phyloP scores from a whole-genome alignment of 2,113 vertebrate species.

The Gambusia affinis region DNA sequence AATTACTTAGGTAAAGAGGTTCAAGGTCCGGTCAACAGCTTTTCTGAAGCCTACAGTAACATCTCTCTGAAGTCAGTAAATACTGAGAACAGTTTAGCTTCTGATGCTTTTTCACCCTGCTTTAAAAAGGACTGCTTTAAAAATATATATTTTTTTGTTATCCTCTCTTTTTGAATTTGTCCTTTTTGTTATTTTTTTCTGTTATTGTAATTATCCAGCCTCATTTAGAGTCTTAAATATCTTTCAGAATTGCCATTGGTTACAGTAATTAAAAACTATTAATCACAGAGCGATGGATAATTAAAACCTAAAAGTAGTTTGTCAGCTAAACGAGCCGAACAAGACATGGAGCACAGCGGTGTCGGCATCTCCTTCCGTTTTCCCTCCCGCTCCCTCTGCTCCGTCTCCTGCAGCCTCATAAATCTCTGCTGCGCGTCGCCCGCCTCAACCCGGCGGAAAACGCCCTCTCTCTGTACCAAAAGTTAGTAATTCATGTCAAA shows the following conservation, averaged over 20 bases:
- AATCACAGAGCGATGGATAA: conserved; percentile 70
- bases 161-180: conserved; percentile 1
- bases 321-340: conserved; percentile 69
- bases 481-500: no score
- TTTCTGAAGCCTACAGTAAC: conserved; percentile 9
- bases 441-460: no score
- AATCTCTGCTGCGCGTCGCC: no score
- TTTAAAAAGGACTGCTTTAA: conserved; percentile 5
- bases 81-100: neutral
- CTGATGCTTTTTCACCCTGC: neutral
- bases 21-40: conserved; percentile 56
- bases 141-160: conserved; percentile 1
- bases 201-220: conserved; percentile 48
- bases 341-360: conserved; percentile 53
- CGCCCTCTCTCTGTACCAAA: no score
- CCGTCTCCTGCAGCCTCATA: no score
- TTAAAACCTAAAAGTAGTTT: conserved; percentile 75
- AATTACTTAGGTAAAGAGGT: conserved; percentile 31
- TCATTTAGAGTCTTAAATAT: conserved; percentile 51
- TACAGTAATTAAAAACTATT: conserved; percentile 78
- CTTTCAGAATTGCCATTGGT: conserved; percentile 64
- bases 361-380: no score
- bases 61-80: conserved; percentile 22
- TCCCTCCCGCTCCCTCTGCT: no score
- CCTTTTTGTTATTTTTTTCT: conserved; percentile 17